Evolutionary conservation across 2,888 invertebrate species (phyloP).

Genomic region (Notocelia uddmanniana): DNA sequence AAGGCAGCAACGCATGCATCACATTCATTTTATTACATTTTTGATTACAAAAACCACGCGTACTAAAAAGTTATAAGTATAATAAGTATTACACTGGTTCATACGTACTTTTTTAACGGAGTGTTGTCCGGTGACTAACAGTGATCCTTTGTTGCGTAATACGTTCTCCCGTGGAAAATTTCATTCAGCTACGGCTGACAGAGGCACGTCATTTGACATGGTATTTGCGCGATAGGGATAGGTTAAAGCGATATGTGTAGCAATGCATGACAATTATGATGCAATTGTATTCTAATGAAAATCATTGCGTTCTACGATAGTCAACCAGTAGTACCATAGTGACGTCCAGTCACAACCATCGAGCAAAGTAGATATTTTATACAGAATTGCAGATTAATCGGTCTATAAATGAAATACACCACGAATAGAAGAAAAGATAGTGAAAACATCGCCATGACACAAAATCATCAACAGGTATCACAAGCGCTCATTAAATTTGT

Average conservation of each 20-base stretch:
- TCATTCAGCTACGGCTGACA: constrained; percentile 7
- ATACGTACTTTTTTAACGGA: constrained; percentile 1
- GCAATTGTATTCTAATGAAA: too few species aligned
- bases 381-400: too few species aligned
- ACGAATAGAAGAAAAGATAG: too few species aligned
- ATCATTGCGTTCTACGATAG: too few species aligned
- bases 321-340: too few species aligned
- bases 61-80: neutral
- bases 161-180: constrained; percentile 22
- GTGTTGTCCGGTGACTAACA: constrained; percentile 17
- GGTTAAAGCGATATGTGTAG: neutral
- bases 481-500: too few species aligned
- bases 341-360: too few species aligned
- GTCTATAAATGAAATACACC: too few species aligned
- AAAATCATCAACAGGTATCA: neutral
- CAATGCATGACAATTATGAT: too few species aligned
- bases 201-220: constrained; percentile 5
- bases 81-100: neutral
- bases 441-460: neutral
- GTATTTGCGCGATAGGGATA: neutral
- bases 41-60: neutral
- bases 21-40: neutral
- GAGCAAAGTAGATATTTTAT: neutral
- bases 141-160: neutral
- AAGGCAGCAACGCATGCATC: neutral